phyloP scores from a whole-genome alignment of 2,797 vertebrate genomes.

The Helarctos malayanus region DNA sequence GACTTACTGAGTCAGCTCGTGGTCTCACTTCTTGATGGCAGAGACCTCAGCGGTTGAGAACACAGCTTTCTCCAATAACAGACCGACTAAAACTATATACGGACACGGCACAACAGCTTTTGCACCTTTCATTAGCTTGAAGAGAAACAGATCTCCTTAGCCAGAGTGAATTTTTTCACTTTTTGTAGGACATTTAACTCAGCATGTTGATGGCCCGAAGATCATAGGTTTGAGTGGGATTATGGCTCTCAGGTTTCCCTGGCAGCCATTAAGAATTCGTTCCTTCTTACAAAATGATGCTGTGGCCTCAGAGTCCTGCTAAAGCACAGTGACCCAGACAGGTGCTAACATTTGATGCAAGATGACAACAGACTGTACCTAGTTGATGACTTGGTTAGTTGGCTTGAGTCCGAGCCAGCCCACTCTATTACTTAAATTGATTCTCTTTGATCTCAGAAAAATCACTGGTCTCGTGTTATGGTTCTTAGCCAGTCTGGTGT shows the following conservation, averaged over 20 bases:
- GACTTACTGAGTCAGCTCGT: not conserved
- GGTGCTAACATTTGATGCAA: not conserved
- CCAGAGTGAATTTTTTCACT: not conserved
- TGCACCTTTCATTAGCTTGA: not conserved
- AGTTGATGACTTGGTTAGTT: not conserved
- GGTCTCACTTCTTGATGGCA: not conserved
- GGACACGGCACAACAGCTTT: not conserved
- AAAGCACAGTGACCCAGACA: not conserved
- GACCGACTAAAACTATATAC: not conserved
- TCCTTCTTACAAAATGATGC: not conserved
- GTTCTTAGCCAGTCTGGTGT: not conserved
- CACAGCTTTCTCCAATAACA: not conserved
- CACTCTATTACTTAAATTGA: not conserved
- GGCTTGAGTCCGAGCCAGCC: not conserved
- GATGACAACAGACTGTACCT: not conserved
- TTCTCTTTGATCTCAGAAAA: constrained; percentile 3
- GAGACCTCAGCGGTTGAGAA: not conserved
- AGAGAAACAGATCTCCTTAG: not conserved
- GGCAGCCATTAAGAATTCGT: not conserved
- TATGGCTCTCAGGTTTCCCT: not conserved
- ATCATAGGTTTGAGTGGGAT: not conserved
- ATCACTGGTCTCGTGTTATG: not conserved
- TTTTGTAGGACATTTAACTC: not conserved
- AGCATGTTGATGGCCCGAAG: not conserved
- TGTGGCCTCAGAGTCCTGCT: not conserved